Conservation (phyloP, 1,140 invertebrate species). For the Eueides isabella region DNA sequence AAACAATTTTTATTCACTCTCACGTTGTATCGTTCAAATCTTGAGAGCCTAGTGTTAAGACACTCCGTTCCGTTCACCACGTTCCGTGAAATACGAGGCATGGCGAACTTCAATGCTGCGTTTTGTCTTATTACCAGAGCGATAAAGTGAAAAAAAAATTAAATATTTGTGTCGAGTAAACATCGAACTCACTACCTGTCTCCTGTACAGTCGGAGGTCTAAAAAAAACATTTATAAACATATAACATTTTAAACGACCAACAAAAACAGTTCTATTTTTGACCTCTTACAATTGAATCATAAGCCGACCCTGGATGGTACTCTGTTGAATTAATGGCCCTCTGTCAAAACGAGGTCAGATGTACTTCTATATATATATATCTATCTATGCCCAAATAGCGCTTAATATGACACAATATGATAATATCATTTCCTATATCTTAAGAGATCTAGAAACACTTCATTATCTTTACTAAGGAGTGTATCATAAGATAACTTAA, state of each 20-base stretch:
- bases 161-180: no score
- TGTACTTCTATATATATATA: no score
- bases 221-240: neutral
- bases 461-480: neutral
- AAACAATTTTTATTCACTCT: no score
- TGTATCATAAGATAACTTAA: no score
- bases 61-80: no score
- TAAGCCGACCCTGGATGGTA: slow-evolving; percentile 21
- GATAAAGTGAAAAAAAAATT: neutral
- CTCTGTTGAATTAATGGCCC: slow-evolving; percentile 21
- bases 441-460: neutral
- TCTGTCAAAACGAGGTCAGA: slow-evolving; percentile 25
- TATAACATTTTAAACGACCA: neutral
- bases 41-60: no score
- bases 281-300: slow-evolving; percentile 19
- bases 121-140: no score
- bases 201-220: no score
- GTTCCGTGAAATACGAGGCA: no score
- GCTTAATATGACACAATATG: neutral
- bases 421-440: neutral
- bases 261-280: slow-evolving; percentile 22
- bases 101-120: no score
- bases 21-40: no score
- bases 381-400: slow-evolving; percentile 9
- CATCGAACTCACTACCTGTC: no score